These are phyloP conservation scores for Coracopsis vasa DNA, from an alignment of 2,113 vertebrate genomes.

Conservation along the genomic window DNA sequence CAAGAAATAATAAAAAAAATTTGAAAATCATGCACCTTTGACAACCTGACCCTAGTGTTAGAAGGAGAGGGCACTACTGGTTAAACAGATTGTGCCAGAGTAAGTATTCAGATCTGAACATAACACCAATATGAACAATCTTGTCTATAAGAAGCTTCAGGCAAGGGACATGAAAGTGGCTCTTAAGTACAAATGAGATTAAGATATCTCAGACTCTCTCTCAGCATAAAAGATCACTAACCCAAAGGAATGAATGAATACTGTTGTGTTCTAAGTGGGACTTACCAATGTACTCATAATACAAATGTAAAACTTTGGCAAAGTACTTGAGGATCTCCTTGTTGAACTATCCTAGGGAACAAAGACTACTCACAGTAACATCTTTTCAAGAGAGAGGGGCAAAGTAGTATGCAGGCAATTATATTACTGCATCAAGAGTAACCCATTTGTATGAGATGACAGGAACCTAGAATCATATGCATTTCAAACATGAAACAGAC, in stretches of 20 bases:
- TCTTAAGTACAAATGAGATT: neutral
- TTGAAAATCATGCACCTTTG: neutral
- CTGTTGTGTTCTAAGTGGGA: neutral
- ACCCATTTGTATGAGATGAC: neutral
- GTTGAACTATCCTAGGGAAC: neutral
- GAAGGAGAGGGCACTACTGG: neutral
- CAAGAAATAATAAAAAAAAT: neutral
- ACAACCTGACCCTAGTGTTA: neutral
- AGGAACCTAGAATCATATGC: neutral
- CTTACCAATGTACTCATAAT: neutral
- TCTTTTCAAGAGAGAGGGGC: neutral
- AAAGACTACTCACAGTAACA: neutral
- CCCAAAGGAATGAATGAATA: neutral
- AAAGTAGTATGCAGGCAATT: neutral
- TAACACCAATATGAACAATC: neutral
- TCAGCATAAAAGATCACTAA: neutral
- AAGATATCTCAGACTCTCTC: neutral
- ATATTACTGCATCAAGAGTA: neutral
- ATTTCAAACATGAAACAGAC: neutral
- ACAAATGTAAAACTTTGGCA: neutral
- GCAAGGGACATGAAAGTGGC: neutral
- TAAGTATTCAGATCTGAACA: neutral
- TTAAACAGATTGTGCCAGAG: neutral
- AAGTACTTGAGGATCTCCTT: neutral
- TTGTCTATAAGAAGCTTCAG: neutral